phyloP scores from a whole-genome alignment of 2,113 vertebrate genomes.

The Lepus timidus region DNA sequence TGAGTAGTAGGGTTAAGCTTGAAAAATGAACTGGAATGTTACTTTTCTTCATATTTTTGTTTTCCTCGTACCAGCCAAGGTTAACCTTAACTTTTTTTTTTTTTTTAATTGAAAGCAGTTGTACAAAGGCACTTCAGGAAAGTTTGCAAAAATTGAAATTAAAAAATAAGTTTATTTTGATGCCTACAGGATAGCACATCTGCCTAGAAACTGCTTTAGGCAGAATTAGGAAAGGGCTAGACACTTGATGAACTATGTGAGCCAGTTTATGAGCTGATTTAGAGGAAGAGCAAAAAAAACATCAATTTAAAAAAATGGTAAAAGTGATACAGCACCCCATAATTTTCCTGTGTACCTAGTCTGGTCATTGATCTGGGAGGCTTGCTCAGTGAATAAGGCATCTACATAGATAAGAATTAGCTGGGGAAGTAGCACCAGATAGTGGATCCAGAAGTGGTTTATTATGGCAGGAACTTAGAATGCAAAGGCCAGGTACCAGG shows the following conservation, averaged over 20 bases:
- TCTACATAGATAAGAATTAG: not conserved
- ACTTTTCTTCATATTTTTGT: not conserved
- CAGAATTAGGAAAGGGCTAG: not conserved
- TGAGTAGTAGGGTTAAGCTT: not conserved
- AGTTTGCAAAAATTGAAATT: no score
- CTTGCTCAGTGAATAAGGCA: not conserved
- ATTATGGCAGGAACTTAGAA: not conserved
- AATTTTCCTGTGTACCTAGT: not conserved
- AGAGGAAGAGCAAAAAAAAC: not conserved
- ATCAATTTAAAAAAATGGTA: no score
- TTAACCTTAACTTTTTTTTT: not conserved
- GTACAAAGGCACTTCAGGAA: no score
- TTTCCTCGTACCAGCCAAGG: not conserved
- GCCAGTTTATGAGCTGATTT: not conserved
- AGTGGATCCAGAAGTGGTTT: not conserved
- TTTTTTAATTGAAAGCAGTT: conserved; percentile 37
- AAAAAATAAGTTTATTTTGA: no score
- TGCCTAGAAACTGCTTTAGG: conserved; percentile 48
- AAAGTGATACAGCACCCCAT: not conserved
- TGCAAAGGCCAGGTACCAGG: no score
- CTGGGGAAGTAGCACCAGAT: not conserved
- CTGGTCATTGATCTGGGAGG: not conserved
- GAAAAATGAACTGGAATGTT: not conserved
- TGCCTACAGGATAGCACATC: not conserved
- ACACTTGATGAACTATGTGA: not conserved